phyloP scores from a whole-genome alignment of 2,888 invertebrate species.

The Sturmia bella region DNA sequence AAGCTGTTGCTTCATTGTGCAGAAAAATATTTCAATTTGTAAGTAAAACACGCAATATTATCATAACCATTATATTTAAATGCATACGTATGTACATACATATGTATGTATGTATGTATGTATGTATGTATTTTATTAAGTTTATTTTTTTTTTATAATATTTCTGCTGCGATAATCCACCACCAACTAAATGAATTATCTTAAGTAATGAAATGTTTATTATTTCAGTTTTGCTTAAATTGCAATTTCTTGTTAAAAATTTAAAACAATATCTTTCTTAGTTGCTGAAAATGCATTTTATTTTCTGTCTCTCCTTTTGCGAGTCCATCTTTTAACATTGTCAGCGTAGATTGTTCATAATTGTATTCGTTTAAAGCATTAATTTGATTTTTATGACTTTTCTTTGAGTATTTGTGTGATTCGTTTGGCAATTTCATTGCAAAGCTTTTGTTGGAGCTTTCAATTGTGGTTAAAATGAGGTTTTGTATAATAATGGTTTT shows the following conservation, averaged over 20 bases:
- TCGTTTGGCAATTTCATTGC: conserved; percentile 29
- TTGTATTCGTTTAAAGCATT: conserved; percentile 45
- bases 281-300: conserved; percentile 12
- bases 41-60: conserved; percentile 63
- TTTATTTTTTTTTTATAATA: conserved; percentile 1
- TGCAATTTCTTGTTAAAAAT: conserved; percentile 50
- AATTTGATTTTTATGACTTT: conserved; percentile 32
- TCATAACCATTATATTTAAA: conserved; percentile 59
- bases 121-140: conserved; percentile 9
- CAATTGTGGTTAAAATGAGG: conserved; percentile 3
- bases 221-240: conserved; percentile 37
- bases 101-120: too few relatives aligned
- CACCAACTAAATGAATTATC: neutral
- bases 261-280: conserved; percentile 25
- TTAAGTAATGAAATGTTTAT: conserved; percentile 44
- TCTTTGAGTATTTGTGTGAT: neutral
- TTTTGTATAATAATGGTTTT: neutral
- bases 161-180: conserved; percentile 15
- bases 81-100: too few relatives aligned
- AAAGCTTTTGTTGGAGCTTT: conserved; percentile 25
- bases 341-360: conserved; percentile 41
- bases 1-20: conserved; percentile 45
- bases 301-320: neutral
- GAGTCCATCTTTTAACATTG: conserved; percentile 14
- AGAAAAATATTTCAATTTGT: conserved; percentile 58